Percentiles rank a stretch among this genome's conserved stretches.
These are phyloP conservation scores for Tribolium castaneum DNA, from an alignment of 1,140 invertebrate genomes.

Conservation along the genomic window DNA sequence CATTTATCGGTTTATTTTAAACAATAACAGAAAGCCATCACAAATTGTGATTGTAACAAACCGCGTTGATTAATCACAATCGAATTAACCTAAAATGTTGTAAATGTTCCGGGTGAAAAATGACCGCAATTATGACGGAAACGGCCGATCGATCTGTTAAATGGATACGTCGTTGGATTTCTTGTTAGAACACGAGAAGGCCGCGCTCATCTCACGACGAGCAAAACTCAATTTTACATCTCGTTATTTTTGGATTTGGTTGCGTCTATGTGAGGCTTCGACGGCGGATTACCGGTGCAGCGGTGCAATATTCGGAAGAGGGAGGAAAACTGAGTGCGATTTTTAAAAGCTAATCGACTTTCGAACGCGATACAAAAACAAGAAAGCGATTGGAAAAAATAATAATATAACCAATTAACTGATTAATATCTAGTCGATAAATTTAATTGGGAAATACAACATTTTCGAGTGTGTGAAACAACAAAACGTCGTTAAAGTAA, in stretches of 20 bases:
- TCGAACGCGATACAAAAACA: too few relatives aligned
- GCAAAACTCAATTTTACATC: conserved; percentile 28
- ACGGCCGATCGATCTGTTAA: background rate
- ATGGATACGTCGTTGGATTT: background rate
- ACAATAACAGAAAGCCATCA: background rate
- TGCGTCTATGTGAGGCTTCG: background rate
- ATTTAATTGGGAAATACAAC: background rate
- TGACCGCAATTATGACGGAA: background rate
- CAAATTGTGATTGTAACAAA: background rate
- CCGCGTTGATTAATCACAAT: conserved; percentile 13
- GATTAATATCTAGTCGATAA: background rate
- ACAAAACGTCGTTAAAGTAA: too few relatives aligned
- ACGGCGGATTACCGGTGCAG: background rate
- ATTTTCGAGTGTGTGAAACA: background rate
- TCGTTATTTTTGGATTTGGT: conserved; percentile 31
- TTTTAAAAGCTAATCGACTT: background rate
- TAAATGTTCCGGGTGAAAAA: conserved; percentile 14
- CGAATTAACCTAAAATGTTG: conserved; percentile 2
- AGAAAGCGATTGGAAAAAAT: too few relatives aligned
- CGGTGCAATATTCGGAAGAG: background rate
- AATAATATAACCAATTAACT: background rate
- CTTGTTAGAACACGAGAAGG: conserved; percentile 1
- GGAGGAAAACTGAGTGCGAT: background rate
- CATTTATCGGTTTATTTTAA: conserved; percentile 30
- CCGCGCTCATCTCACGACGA: background rate